These are phyloP conservation scores for rat (Rattus norvegicus) DNA, from an alignment of 2,113 vertebrate species.

Conservation along the genomic window DNA sequence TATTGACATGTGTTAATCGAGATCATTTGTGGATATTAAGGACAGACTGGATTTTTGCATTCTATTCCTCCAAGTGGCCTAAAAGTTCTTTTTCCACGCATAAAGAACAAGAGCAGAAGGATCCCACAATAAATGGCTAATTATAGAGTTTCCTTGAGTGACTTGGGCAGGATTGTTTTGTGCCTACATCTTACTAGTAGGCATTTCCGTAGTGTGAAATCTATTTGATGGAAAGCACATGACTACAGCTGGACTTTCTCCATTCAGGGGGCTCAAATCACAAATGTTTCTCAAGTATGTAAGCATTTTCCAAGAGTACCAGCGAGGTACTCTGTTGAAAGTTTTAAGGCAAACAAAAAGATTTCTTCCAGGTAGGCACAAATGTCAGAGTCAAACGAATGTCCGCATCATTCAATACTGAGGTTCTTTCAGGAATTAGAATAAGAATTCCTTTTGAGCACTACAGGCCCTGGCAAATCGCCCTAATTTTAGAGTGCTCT, in stretches of 20 bases:
- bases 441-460: slow-evolving; percentile 26
- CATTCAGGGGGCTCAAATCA: slow-evolving; percentile 4
- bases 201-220: not conserved
- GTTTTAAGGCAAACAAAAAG: not conserved
- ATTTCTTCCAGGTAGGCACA: not conserved
- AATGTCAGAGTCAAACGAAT: slow-evolving; percentile 5
- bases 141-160: not conserved
- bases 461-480: not conserved
- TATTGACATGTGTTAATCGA: not conserved
- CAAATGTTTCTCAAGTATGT: slow-evolving; percentile 17
- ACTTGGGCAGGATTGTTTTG: not conserved
- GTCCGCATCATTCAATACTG: not conserved
- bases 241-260: not conserved
- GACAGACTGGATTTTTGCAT: not conserved
- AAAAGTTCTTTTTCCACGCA: slow-evolving; percentile 20
- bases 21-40: slow-evolving; percentile 2
- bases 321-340: not conserved
- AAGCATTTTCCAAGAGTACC: not conserved
- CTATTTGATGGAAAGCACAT: not conserved
- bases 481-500: slow-evolving; percentile 60
- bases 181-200: not conserved
- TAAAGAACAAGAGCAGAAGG: not conserved
- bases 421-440: not conserved
- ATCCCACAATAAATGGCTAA: not conserved
- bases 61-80: not conserved